These are phyloP conservation scores for Limonius californicus DNA, from an alignment of 1,140 invertebrate genomes.

Conservation along the genomic window DNA sequence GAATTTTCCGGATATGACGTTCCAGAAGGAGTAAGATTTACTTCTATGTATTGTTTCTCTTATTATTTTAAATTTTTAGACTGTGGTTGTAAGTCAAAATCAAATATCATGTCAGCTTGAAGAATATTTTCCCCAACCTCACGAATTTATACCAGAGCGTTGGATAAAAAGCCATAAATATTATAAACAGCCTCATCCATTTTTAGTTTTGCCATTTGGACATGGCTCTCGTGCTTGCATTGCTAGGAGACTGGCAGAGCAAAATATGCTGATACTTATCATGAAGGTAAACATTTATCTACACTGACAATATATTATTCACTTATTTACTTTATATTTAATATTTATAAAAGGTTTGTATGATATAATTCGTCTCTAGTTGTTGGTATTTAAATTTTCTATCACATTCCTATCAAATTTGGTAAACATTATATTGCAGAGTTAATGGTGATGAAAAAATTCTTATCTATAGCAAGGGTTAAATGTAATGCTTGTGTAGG, in stretches of 20 bases:
- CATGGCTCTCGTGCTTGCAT: constrained; percentile 85
- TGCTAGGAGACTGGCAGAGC: constrained; percentile 81
- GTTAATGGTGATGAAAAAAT: too few species aligned
- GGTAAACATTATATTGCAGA: too few species aligned
- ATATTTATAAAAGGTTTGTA: too few species aligned
- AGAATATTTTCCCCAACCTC: constrained; percentile 66
- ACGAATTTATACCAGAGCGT: constrained; percentile 70
- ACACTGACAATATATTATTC: too few species aligned
- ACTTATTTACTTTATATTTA: too few species aligned
- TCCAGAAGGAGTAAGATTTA: constrained; percentile 67
- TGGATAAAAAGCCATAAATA: constrained; percentile 58
- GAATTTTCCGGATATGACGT: constrained; percentile 78
- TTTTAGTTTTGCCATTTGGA: constrained; percentile 80
- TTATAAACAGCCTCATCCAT: constrained; percentile 65
- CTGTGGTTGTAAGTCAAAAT: constrained; percentile 83
- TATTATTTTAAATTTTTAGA: constrained; percentile 67
- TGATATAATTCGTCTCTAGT: too few species aligned
- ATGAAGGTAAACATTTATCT: constrained; percentile 50
- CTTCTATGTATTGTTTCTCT: too few species aligned
- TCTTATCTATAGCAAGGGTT: too few species aligned
- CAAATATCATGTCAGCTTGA: constrained; percentile 69
- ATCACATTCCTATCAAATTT: too few species aligned
- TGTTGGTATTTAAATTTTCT: constrained; percentile 15
- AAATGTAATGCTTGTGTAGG: too few species aligned
- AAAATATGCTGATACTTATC: constrained; percentile 77